Percentiles rank a stretch among this genome's conserved stretches.
These are phyloP conservation scores for Sceliomorpha sp. DNA, from an alignment of 2,888 invertebrate genomes.

Conservation along the genomic window DNA sequence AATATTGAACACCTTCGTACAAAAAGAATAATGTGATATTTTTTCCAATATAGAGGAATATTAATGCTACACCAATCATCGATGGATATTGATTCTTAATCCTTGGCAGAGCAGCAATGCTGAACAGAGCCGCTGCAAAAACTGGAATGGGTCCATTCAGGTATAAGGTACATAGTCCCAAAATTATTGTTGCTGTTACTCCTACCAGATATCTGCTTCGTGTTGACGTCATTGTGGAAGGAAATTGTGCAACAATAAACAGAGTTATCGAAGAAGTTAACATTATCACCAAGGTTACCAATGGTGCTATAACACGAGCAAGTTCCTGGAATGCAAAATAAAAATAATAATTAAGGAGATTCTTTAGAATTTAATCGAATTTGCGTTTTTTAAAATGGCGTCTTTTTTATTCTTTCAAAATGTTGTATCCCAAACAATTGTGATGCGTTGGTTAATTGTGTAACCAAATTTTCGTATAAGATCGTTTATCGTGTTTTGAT, in stretches of 20 bases:
- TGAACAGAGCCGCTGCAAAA: slow-evolving; percentile 83
- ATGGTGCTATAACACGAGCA: slow-evolving; percentile 79
- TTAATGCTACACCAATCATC: slow-evolving; percentile 64
- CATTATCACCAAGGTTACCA: slow-evolving; percentile 83
- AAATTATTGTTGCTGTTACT: slow-evolving; percentile 82
- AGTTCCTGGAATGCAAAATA: slow-evolving; percentile 81
- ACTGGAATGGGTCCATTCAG: slow-evolving; percentile 86
- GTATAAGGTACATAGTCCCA: slow-evolving; percentile 84
- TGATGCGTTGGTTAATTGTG: too few relatives aligned
- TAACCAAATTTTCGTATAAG: too few relatives aligned
- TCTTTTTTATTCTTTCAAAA: too few relatives aligned
- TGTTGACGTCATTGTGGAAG: slow-evolving; percentile 66
- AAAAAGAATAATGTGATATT: slow-evolving; percentile 51
- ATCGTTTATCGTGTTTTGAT: too few relatives aligned
- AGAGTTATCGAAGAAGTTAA: slow-evolving; percentile 84
- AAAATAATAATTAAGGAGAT: too few relatives aligned
- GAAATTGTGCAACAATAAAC: slow-evolving; percentile 81
- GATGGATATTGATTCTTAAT: slow-evolving; percentile 65
- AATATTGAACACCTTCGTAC: slow-evolving; percentile 54
- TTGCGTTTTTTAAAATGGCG: too few relatives aligned
- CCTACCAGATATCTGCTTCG: slow-evolving; percentile 78
- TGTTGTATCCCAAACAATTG: too few relatives aligned
- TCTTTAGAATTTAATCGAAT: too few relatives aligned
- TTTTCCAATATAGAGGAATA: slow-evolving; percentile 60
- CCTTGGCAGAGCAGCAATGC: slow-evolving; percentile 84